phyloP scores from a whole-genome alignment of 2,888 invertebrate species.

The Nymphalis urticae region DNA sequence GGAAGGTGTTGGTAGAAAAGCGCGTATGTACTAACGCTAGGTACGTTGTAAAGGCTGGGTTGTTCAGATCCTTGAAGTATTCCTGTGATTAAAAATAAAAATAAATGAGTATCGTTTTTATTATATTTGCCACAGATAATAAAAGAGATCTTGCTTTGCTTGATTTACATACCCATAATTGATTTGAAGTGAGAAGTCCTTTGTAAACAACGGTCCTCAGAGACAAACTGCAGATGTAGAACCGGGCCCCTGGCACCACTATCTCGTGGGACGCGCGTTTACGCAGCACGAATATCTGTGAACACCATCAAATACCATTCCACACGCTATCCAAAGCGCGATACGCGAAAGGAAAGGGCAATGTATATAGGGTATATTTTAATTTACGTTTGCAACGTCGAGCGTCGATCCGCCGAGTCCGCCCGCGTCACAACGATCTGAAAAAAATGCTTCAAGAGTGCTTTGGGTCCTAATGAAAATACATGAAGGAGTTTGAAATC shows the following conservation, averaged over 20 bases:
- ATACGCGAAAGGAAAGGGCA: constrained; percentile 42
- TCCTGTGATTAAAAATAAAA: constrained; percentile 77
- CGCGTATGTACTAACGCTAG: constrained; percentile 98
- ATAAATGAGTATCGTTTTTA: background rate
- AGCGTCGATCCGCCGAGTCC: constrained; percentile 55
- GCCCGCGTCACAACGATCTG: constrained; percentile 65
- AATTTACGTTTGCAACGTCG: constrained; percentile 70
- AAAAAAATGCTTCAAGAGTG: constrained; percentile 69
- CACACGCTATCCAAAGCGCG: constrained; percentile 30
- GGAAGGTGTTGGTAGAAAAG: constrained; percentile 99
- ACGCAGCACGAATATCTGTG: constrained; percentile 93
- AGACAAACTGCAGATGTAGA: constrained; percentile 98
- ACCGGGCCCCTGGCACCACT: constrained; percentile 91
- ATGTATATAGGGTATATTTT: constrained; percentile 46
- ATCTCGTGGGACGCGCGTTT: constrained; percentile 96
- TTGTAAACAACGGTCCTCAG: constrained; percentile 96
- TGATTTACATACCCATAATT: constrained; percentile 85
- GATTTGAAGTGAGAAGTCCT: constrained; percentile 97
- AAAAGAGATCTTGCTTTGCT: background rate
- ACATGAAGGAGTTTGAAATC: constrained; percentile 61
- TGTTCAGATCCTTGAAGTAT: constrained; percentile 85
- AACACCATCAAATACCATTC: constrained; percentile 44
- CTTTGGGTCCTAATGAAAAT: constrained; percentile 53
- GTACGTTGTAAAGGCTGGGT: constrained; percentile 94
- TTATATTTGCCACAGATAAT: background rate